Evolutionary conservation across 2,888 invertebrate genomes (phyloP), one percentile per base, ranked within the genome.

Genomic region (Lutraria lutraria): DNA sequence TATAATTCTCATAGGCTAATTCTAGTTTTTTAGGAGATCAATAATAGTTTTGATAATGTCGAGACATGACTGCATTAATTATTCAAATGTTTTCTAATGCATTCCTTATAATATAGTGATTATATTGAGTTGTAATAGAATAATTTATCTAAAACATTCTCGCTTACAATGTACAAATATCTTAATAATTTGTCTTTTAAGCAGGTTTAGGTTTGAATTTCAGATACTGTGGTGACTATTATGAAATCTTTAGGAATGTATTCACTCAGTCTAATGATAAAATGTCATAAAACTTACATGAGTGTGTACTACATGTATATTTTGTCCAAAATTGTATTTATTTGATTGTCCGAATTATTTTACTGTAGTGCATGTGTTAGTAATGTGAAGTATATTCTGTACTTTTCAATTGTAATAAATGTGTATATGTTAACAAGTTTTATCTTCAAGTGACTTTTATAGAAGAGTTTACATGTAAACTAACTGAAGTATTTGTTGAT

Each of bases 281-380:
- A 31, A 16, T 31, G 76, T 76, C 76, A 76, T 34, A 6, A 76
- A 8, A 25, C 19, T 12, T 34, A 34, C 15, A 76, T 76, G 25
- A n/a, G 63, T 63, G 63, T 68, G 25, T 68, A 68, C 63, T 68
- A 68, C 25, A n/a, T 76, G 34, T 76, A 76, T 76, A 34, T 34
- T 19, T 76, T 76, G 76, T 76, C 29, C 21, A 34, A 72, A 15
- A 72, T 29, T 76, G 76, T 76, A 76, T 76, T 43, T 16, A 76
- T 76, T 76, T 76, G 34, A 76, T 76, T 76, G 76, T 76, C 76
- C 76, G 76, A 76, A 76, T 76, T 76, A 76, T 76, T 56, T 34
- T 31, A 76, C 34, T 76, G 16, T 25, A 34, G 15, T 76, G 31
- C 34, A 76, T 76, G 76, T 15, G 31, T 34, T 76, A 4, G 16